Percentiles rank a stretch among this genome's conserved stretches.
Conservation (phyloP, 1,140 invertebrate genomes). For the Stegodyphus mimosarum region DNA sequence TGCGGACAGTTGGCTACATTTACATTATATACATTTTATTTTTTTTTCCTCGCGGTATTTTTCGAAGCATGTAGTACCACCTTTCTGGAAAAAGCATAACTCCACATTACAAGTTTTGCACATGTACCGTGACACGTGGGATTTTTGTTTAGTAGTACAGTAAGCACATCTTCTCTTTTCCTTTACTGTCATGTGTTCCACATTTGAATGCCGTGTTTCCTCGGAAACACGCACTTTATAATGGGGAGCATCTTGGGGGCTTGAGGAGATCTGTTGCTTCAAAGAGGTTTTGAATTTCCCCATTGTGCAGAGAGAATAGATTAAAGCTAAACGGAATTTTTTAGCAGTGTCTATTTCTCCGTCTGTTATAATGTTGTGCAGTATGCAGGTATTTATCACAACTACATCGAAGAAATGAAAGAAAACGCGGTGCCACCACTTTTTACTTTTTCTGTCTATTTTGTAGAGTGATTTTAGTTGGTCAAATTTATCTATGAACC, state of each 20-base stretch:
- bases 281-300: no score
- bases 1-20: no score
- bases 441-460: slow-evolving; percentile 5
- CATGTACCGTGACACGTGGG: slow-evolving; percentile 1
- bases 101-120: slow-evolving; percentile 10
- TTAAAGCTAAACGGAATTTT: no score
- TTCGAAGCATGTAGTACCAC: not conserved
- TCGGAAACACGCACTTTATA: not conserved
- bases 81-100: not conserved
- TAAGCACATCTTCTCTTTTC: not conserved
- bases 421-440: slow-evolving; percentile 8
- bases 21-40: not conserved
- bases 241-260: no score
- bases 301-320: no score
- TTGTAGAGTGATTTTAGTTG: slow-evolving; percentile 12
- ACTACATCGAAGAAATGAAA: slow-evolving; percentile 9
- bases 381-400: not conserved
- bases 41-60: slow-evolving; percentile 5
- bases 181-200: slow-evolving; percentile 1
- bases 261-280: no score
- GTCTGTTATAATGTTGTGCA: not conserved
- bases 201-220: not conserved
- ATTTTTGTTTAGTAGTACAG: slow-evolving; percentile 1
- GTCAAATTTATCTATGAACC: slow-evolving; percentile 26
- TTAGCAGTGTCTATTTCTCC: no score